Percentiles rank a stretch among this genome's conserved stretches.
Conservation (phyloP, 2,797 vertebrate species). For the Coluber constrictor region DNA sequence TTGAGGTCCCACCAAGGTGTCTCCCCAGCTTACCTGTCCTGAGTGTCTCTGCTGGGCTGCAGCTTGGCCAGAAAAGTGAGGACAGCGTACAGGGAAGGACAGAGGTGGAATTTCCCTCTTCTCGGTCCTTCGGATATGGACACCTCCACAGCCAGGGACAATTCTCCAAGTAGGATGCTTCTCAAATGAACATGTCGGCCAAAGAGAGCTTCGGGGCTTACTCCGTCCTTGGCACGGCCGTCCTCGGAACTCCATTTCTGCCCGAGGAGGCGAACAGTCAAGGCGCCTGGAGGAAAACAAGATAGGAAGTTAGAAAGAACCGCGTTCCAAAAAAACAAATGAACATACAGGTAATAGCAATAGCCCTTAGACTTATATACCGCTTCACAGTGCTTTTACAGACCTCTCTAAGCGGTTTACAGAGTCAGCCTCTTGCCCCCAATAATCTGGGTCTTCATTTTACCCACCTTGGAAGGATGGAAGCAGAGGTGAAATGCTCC, state of each 20-base stretch:
- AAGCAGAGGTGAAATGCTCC: no score
- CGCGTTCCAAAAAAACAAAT: no score
- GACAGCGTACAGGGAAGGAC: conserved; percentile 80
- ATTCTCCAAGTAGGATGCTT: conserved; percentile 74
- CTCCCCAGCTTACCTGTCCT: conserved; percentile 64
- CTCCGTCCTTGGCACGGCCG: conserved; percentile 62
- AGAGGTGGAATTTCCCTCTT: conserved; percentile 64
- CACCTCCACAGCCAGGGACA: conserved; percentile 60
- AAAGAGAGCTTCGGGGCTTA: conserved; percentile 81
- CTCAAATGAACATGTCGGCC: conserved; percentile 78
- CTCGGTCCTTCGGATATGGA: conserved; percentile 43
- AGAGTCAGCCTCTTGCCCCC: no score
- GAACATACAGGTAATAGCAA: neutral
- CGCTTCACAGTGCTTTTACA: no score
- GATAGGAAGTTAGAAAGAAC: neutral
- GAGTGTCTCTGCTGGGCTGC: conserved; percentile 76
- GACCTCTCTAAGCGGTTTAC: no score
- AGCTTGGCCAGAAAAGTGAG: conserved; percentile 86
- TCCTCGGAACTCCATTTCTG: conserved; percentile 72
- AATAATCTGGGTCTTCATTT: no score
- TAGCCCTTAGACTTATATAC: no score
- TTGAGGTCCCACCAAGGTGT: neutral
- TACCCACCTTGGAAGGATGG: no score
- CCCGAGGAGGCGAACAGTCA: conserved; percentile 82
- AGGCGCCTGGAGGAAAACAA: conserved; percentile 71